A percentile compares a stretch with the other conserved stretches of the same genome.
These are phyloP conservation scores for Acrocyrtus sp. DNA, from an alignment of 2,888 invertebrate genomes.

Conservation along the genomic window DNA sequence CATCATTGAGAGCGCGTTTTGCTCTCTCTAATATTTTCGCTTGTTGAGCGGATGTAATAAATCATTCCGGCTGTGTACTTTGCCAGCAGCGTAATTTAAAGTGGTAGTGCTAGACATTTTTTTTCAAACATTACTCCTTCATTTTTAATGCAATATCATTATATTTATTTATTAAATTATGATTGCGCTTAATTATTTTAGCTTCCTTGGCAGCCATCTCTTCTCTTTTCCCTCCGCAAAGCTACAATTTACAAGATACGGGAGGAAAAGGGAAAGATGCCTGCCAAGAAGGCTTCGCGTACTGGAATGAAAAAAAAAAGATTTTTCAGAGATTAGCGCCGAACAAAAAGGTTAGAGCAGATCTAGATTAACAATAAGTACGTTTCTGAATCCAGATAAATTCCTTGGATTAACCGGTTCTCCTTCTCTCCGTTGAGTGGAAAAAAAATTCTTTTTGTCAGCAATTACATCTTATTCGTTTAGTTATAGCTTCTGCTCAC, in stretches of 20 bases:
- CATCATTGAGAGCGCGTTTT: too few species aligned
- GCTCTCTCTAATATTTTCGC: neutral
- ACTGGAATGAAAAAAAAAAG: slow-evolving; percentile 29
- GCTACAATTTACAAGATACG: too few species aligned
- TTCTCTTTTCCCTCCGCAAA: too few species aligned
- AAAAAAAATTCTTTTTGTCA: slow-evolving; percentile 28
- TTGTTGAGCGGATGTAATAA: slow-evolving; percentile 47
- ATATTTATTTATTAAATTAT: slow-evolving; percentile 45
- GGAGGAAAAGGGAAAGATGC: too few species aligned
- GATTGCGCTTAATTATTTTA: slow-evolving; percentile 48
- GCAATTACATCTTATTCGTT: slow-evolving; percentile 36
- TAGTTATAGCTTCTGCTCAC: slow-evolving; percentile 6
- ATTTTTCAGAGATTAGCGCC: slow-evolving; percentile 42
- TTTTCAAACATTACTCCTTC: too few species aligned
- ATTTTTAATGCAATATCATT: slow-evolving; percentile 36
- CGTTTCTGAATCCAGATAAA: slow-evolving; percentile 48
- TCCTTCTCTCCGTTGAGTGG: slow-evolving; percentile 19
- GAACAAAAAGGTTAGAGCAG: slow-evolving; percentile 37
- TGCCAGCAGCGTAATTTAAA: slow-evolving; percentile 45
- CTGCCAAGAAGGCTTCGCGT: too few species aligned
- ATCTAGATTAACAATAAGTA: slow-evolving; percentile 46
- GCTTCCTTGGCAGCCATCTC: neutral
- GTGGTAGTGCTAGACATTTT: slow-evolving; percentile 10
- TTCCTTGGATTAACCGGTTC: slow-evolving; percentile 53
- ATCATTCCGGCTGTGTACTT: slow-evolving; percentile 35